These are phyloP conservation scores for Aphelenchoides avenae DNA, from an alignment of 1,140 invertebrate genomes.

Conservation along the genomic window DNA sequence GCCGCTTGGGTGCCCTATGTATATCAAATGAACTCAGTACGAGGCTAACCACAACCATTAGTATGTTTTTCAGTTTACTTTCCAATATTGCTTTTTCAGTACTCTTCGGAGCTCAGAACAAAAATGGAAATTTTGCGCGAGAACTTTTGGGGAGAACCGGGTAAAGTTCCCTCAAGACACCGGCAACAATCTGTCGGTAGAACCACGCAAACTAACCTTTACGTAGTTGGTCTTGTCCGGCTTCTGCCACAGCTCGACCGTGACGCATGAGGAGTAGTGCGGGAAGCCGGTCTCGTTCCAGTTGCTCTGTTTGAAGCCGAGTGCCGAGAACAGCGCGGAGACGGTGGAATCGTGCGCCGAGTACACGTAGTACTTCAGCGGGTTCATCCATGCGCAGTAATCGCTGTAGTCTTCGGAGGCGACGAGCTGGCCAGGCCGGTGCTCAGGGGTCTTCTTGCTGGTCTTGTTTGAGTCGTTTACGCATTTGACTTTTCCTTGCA, in stretches of 20 bases:
- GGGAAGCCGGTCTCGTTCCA: conserved; percentile 25
- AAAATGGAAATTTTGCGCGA: conserved; percentile 1
- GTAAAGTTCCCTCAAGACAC: too few species aligned
- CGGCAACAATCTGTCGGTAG: too few species aligned
- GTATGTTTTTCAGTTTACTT: too few species aligned
- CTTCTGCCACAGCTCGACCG: conserved; percentile 24
- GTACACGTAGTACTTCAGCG: conserved; percentile 40
- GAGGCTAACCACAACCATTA: too few species aligned
- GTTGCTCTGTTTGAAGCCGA: conserved; percentile 27
- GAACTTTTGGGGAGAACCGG: too few species aligned
- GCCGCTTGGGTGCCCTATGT: too few species aligned
- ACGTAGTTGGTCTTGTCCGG: too few species aligned
- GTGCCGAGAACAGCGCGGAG: conserved; percentile 24
- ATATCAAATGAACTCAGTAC: too few species aligned
- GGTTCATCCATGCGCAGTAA: conserved; percentile 34
- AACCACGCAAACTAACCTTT: too few species aligned
- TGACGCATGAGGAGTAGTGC: conserved; percentile 25
- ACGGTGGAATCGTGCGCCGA: conserved; percentile 38
- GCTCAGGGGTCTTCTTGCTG: conserved; percentile 3
- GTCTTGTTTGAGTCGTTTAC: conserved; percentile 5
- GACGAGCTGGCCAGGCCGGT: too few species aligned
- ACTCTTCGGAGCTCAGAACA: background rate
- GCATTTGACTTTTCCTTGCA: conserved; percentile 24
- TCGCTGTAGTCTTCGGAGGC: too few species aligned
- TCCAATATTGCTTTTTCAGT: background rate